A percentile compares a stretch with the other conserved stretches of the same genome.
phyloP scores from a whole-genome alignment of 2,888 invertebrate genomes.

The Drosophila subsilvestris region DNA sequence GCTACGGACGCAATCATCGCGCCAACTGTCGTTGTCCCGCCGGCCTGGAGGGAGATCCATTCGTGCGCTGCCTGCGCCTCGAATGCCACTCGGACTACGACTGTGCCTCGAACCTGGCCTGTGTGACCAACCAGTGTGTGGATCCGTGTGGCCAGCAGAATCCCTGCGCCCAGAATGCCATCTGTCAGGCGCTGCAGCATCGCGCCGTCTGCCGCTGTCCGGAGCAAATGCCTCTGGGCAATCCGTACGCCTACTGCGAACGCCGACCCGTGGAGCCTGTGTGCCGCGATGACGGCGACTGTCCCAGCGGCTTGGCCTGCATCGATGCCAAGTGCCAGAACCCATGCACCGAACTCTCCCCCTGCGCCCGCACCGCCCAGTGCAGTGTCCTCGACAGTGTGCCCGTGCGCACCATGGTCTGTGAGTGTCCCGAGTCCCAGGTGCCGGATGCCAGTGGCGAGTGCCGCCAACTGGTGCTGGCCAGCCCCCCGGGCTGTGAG shows the following conservation, averaged over 20 bases:
- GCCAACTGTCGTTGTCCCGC: slow-evolving; percentile 91
- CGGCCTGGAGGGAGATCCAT: slow-evolving; percentile 92
- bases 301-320: slow-evolving; percentile 92
- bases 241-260: slow-evolving; percentile 91
- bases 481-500: slow-evolving; percentile 90
- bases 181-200: slow-evolving; percentile 92
- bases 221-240: slow-evolving; percentile 90
- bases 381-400: slow-evolving; percentile 94
- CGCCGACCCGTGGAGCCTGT: slow-evolving; percentile 86
- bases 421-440: slow-evolving; percentile 94
- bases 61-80: slow-evolving; percentile 89
- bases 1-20: slow-evolving; percentile 91
- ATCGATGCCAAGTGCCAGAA: slow-evolving; percentile 91
- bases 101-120: slow-evolving; percentile 90
- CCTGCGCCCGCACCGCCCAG: slow-evolving; percentile 90
- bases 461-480: slow-evolving; percentile 89
- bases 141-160: slow-evolving; percentile 89
- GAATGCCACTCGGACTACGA: slow-evolving; percentile 92
- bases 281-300: slow-evolving; percentile 91
- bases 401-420: slow-evolving; percentile 94
- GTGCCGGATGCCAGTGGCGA: slow-evolving; percentile 91
- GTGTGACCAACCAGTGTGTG: slow-evolving; percentile 89
- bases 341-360: slow-evolving; percentile 90
- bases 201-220: slow-evolving; percentile 93
- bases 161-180: slow-evolving; percentile 93